Conservation (phyloP, 2,888 invertebrate genomes). For the Norana najaformis region DNA sequence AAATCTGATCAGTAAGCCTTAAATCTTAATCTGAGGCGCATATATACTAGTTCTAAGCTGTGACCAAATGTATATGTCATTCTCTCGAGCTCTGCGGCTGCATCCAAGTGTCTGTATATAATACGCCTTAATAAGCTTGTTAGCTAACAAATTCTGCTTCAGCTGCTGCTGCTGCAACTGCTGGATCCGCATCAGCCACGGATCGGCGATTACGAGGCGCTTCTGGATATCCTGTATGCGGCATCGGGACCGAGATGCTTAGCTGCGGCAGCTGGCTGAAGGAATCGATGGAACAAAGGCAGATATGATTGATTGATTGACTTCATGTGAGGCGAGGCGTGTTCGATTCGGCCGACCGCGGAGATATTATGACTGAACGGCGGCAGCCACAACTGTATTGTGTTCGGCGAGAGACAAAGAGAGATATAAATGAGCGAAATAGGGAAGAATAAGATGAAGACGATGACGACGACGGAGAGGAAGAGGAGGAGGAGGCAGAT, state of each 20-base stretch:
- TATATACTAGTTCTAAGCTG: neutral
- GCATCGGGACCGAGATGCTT: neutral
- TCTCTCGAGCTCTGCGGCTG: neutral
- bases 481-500: neutral
- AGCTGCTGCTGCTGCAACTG: neutral
- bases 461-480: neutral
- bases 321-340: constrained; percentile 13
- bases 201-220: neutral
- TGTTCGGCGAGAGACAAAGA: neutral
- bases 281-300: constrained; percentile 10
- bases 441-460: neutral
- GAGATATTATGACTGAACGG: neutral
- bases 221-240: neutral
- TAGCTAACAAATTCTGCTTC: neutral
- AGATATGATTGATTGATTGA: constrained; percentile 13
- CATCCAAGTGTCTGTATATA: neutral
- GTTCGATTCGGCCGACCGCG: constrained; percentile 1
- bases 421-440: neutral
- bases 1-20: too few relatives aligned
- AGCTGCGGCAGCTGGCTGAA: constrained; percentile 13
- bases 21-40: neutral
- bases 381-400: neutral
- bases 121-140: constrained; percentile 13
- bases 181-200: neutral
- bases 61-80: neutral